Conservation (phyloP, 53 echinoderm and acorn worm species). For the Crossaster papposus region DNA sequence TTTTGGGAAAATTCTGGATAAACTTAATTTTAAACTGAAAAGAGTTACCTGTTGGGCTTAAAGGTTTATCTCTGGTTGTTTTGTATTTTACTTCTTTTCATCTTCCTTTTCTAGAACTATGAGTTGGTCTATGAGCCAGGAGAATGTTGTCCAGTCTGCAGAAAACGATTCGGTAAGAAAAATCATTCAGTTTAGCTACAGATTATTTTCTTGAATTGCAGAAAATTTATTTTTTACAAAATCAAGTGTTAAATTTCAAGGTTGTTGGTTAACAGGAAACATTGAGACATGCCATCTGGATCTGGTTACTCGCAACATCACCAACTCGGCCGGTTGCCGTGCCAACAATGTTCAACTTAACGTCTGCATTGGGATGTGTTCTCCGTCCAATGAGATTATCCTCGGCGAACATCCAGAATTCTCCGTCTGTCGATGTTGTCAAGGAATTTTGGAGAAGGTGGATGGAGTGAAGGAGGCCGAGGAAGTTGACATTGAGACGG, state of each 20-base stretch:
- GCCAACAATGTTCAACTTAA: conserved; percentile 61
- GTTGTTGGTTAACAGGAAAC: conserved; percentile 13
- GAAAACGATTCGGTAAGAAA: conserved; percentile 70
- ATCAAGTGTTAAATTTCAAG: neutral
- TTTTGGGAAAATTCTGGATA: too few relatives aligned
- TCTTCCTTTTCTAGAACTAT: conserved; percentile 59
- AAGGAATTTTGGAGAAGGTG: conserved; percentile 45
- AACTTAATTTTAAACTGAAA: too few relatives aligned
- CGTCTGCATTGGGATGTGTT: conserved; percentile 68
- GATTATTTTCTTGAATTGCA: neutral
- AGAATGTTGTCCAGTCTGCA: conserved; percentile 77
- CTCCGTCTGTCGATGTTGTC: conserved; percentile 57
- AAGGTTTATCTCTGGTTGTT: too few relatives aligned
- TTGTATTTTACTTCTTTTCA: neutral
- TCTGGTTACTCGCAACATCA: conserved; percentile 58
- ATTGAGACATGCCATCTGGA: conserved; percentile 40
- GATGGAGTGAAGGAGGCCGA: conserved; percentile 14
- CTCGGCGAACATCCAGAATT: conserved; percentile 27
- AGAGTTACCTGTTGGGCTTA: too few relatives aligned
- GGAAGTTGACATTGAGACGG: conserved; percentile 14
- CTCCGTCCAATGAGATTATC: conserved; percentile 48
- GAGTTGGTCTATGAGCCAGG: conserved; percentile 68
- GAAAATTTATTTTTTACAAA: neutral
- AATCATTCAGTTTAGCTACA: neutral
- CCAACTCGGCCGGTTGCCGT: conserved; percentile 68